Evolutionary conservation across 64 coral and sea anemone genomes (phyloP), one percentile per base, ranked within the genome.

Genomic region (Orbicella faveolata): DNA sequence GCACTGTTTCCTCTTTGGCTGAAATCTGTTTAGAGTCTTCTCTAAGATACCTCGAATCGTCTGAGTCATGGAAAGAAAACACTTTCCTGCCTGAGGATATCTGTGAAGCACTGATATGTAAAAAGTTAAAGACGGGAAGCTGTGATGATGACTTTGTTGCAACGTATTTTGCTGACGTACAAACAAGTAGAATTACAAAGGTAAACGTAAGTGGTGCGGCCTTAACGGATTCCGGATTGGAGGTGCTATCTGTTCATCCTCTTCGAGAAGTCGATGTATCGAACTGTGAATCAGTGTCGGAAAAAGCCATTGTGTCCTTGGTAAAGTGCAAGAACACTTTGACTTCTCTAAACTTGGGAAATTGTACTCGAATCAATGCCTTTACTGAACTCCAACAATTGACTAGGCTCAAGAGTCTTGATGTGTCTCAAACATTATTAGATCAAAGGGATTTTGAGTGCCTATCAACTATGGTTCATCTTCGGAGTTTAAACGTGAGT

Each of bases 51-150:
- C 80, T 94, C 16, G 95, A 97, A 36, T 88, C 95, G 1, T 66
- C 70, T 13, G 41, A 76, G 52, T 79, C 88, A 36, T 84, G 54
- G 77, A 74, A 86, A 7, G 39, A 83, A 48, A 74, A 74, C 77
- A 54, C 93, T 53, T 97, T 97, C 69, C 73, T 97, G 0, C 95
- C 95, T n/a, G 95, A 97, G 59, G 95, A 94, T 73, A 62, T 97
- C 1, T 97, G 95, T 41, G 88, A 94, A 84, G 95, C 95, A 83
- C 90, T 97, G 36, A 97, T 97, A 83, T 80, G 72, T 37, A 94
- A 91, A 63, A 97, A 92, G 83, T 64, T 97, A 0, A 97, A 91
- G 39, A 75, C 89, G 52, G 95, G 95, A 34, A 74, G 88, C 52
- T 97, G 95, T 48, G 36, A 77, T 25, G 95, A 97, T 91, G 81